Base-by-base conservation (phyloP, 30 jellyfish, hydroid and myxozoan species). In the Hydractinia echinata region DNA sequence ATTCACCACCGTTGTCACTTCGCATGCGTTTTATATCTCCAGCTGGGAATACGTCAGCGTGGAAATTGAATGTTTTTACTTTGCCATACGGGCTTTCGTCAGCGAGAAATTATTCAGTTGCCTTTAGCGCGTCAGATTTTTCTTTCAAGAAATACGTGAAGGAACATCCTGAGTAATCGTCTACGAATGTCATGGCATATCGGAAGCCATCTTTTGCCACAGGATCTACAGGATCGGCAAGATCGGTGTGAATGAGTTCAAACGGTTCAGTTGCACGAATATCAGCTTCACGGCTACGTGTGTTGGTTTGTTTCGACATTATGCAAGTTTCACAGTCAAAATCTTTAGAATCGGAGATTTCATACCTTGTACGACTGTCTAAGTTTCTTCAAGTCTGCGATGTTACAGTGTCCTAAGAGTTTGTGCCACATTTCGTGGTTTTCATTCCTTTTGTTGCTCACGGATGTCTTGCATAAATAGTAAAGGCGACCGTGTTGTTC, bases 151-250 rank as follows among this genome's bases (percentile, higher is more conserved):
- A 73, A 55, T 83, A 83, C 4, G 91, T 73, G 20, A 83, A 83
- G 18, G 74, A 72, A 50, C 90, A 83, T 4, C 90, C 81, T 19
- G 91, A 72, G 51, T 52, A 84, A 55, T 84, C 85, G 66, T 84
- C 90, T 8, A 66, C 77, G 55, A 84, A 84, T 5, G 52, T 79
- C 56, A 84, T 76, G 20, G 94, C 94, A 53, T 62, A 84, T 78
- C 73, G 50, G 79, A 30, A 64, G 11, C 94, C 91, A 53, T 77
- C 92, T 56, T 54, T 84, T 6, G 85, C 94, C 6, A 77, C 76
- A 4, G 91, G 84, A 58, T 76, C 91, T 44, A 84, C 67, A 20
- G 94, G 94, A 18, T 85, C 92, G n/a, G 91, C 92, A 5, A 84
- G 61, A 50, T 84, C 77, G 52, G 90, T 84, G 73, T 84, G 94